Evolutionary conservation across 2,888 invertebrate species (phyloP), one percentile per base, ranked within the genome.

Genomic region (Quadroppia sp.): DNA sequence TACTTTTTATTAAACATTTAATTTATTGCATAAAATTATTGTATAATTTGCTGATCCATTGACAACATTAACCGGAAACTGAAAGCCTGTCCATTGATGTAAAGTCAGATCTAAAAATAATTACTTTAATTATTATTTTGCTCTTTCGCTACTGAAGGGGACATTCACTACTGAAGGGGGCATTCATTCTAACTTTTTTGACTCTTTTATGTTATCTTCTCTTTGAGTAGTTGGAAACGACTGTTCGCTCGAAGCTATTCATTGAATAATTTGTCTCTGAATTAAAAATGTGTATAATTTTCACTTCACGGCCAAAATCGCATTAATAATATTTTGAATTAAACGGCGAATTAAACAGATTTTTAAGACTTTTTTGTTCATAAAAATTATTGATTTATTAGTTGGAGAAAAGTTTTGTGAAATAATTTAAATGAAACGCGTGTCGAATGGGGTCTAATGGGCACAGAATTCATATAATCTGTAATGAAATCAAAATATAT

Each of bases 41-140:
- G 32, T 17, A 30, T 32, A 15, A 30, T 25, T 61, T 17, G n/a
- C 17, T 36, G 15, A 61, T 61, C 11, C 61, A 61, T 32, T 61
- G 61, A 61, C 30, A n/a, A 32, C 32, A 30, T 32, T 61, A 61
- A 61, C 61, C 61, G 61, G 61, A 61, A 61, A 61, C 61, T 61
- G 32, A 32, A 32, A 1, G 30, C 6, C n/a, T 32, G 61, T 61
- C 61, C 61, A 61, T 61, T 61, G 61, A 61, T 61, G n/a, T 36
- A 61, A 61, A 61, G 15, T 17, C 30, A 56, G 56, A 32, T 30
- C 30, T 32, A 32, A 61, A 61, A 61, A 61, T 61, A 61, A 61
- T 61, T 61, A 32, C 61, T n/a, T 9, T 61, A 61, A 61, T 61
- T 61, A 61, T 61, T 61, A 23, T n/a, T 45, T 9, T 45, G 45